Conservation (phyloP, 2,888 invertebrate genomes). For the Tridacna crocea region DNA sequence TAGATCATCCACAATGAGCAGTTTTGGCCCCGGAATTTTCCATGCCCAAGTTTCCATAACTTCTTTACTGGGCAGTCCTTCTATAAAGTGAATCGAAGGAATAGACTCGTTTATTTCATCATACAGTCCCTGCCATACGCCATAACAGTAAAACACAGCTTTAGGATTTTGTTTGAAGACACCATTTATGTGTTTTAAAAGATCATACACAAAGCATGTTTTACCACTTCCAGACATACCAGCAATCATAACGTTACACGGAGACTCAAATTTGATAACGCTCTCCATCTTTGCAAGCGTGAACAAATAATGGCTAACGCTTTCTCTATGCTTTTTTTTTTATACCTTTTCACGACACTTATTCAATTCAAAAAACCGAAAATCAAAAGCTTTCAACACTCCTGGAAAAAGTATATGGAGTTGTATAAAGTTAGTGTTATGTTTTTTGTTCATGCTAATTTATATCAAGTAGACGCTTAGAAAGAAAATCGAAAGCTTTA, state of each 20-base stretch:
- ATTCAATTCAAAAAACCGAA: background rate
- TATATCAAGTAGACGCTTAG: no score
- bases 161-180: slow-evolving; percentile 31
- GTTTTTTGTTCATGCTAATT: no score
- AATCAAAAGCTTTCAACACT: background rate
- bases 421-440: background rate
- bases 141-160: slow-evolving; percentile 31
- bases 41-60: slow-evolving; percentile 8
- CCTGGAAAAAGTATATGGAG: background rate
- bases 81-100: slow-evolving; percentile 23
- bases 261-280: slow-evolving; percentile 4
- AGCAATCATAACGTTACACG: background rate
- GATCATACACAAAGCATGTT: background rate
- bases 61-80: slow-evolving; percentile 33
- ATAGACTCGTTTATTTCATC: slow-evolving; percentile 20
- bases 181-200: slow-evolving; percentile 15
- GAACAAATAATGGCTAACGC: background rate
- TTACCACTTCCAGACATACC: background rate
- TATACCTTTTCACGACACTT: background rate
- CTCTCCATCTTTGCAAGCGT: background rate
- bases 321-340: background rate
- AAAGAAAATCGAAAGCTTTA: no score
- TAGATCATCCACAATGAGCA: slow-evolving; percentile 8
- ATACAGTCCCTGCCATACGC: slow-evolving; percentile 2
- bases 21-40: background rate